phyloP scores from a whole-genome alignment of 2,888 invertebrate genomes.

The Oeneis ivallda region DNA sequence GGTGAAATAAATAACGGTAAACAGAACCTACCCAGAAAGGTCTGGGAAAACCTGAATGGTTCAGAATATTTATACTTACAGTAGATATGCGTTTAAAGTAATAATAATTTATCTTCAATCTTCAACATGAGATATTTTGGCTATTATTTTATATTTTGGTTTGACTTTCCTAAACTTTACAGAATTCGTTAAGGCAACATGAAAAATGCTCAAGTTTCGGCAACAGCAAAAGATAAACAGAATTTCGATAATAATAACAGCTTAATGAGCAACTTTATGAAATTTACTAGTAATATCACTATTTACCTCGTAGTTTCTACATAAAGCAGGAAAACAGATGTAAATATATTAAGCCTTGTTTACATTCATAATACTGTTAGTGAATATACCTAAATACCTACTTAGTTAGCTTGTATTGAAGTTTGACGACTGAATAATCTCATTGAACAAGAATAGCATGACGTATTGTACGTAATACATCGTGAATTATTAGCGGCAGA shows the following conservation, averaged over 20 bases:
- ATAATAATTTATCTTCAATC: neutral
- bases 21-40: neutral
- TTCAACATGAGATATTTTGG: neutral
- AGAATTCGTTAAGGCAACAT: slow-evolving; percentile 47
- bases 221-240: slow-evolving; percentile 55
- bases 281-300: slow-evolving; percentile 37
- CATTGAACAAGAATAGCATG: slow-evolving; percentile 16
- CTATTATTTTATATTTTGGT: no score
- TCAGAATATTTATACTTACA: no score
- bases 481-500: slow-evolving; percentile 31
- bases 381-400: neutral
- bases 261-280: slow-evolving; percentile 67
- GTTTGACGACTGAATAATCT: slow-evolving; percentile 14
- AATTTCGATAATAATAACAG: slow-evolving; percentile 58
- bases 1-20: neutral
- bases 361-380: slow-evolving; percentile 8
- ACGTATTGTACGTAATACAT: slow-evolving; percentile 21
- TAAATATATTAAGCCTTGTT: slow-evolving; percentile 16
- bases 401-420: neutral
- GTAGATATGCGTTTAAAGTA: neutral
- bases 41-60: neutral
- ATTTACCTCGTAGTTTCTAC: neutral
- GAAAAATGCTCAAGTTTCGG: slow-evolving; percentile 34
- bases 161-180: neutral
- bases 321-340: slow-evolving; percentile 20